Percentiles rank a stretch among this genome's conserved stretches.
These are phyloP conservation scores for Sorex maritimensis DNA, from an alignment of 2,797 vertebrate genomes.

Conservation along the genomic window DNA sequence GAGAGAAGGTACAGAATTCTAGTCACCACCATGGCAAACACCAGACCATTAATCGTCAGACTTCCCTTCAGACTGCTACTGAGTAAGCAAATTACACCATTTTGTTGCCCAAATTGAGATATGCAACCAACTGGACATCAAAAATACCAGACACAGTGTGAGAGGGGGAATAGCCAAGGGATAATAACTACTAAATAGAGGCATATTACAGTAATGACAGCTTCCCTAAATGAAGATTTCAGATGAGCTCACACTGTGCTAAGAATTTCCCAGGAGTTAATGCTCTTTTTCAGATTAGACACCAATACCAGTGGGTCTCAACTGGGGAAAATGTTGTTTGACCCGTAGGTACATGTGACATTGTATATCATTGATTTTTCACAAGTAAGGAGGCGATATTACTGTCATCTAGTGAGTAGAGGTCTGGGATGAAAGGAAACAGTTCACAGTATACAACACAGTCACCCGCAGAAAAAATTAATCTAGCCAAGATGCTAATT, in stretches of 20 bases:
- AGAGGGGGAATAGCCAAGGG: conserved; percentile 16
- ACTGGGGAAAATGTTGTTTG: too few species aligned
- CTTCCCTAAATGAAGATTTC: conserved; percentile 17
- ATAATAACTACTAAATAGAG: conserved; percentile 22
- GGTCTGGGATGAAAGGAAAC: not conserved
- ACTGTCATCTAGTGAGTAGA: not conserved
- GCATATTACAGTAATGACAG: not conserved
- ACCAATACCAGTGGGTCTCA: too few species aligned
- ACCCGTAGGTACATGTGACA: too few species aligned
- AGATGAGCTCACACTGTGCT: not conserved
- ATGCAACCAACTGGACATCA: conserved; percentile 46
- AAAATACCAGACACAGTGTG: conserved; percentile 45
- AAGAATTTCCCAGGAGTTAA: not conserved
- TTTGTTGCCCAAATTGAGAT: conserved; percentile 50
- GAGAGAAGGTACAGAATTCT: conserved; percentile 41
- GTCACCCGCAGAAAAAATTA: not conserved
- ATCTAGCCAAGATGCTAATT: not conserved
- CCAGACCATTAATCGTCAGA: conserved; percentile 57
- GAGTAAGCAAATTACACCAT: conserved; percentile 44
- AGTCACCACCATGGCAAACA: conserved; percentile 43
- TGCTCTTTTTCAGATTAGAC: too few species aligned
- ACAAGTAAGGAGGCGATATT: too few species aligned
- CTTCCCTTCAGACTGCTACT: conserved; percentile 56
- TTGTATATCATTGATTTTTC: too few species aligned
- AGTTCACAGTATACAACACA: not conserved